Conservation (phyloP, 2,113 vertebrate species). For the Tympanuchus pallidicinctus region DNA sequence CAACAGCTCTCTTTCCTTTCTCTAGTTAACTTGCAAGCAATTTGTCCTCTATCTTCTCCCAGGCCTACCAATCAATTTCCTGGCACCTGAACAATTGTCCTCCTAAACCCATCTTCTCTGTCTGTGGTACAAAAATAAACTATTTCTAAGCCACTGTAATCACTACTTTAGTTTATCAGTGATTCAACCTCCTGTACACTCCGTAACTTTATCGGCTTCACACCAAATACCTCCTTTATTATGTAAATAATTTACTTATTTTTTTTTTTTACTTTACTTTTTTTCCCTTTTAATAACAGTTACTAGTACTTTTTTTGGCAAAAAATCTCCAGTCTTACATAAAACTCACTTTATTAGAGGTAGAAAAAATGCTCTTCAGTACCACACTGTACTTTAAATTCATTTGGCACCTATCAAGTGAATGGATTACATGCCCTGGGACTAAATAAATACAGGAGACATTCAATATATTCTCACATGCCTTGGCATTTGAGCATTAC, state of each 20-base stretch:
- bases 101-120: background rate
- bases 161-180: background rate
- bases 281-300: background rate
- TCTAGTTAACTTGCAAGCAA: background rate
- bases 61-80: slow-evolving; percentile 4
- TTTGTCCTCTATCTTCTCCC: background rate
- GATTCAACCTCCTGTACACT: background rate
- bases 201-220: background rate
- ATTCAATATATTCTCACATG: slow-evolving; percentile 32
- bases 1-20: background rate
- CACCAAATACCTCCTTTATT: background rate
- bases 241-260: background rate
- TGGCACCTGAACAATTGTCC: background rate
- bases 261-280: background rate
- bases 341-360: background rate
- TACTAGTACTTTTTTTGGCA: background rate
- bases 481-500: slow-evolving; percentile 26
- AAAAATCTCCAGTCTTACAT: background rate
- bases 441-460: slow-evolving; percentile 11
- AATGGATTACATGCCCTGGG: slow-evolving; percentile 14
- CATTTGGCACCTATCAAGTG: slow-evolving; percentile 21
- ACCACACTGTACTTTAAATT: background rate
- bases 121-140: background rate
- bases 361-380: background rate
- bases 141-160: background rate